Evolutionary conservation across 2,113 vertebrate genomes (phyloP).

Genomic region (Misgurnus mizolepis): DNA sequence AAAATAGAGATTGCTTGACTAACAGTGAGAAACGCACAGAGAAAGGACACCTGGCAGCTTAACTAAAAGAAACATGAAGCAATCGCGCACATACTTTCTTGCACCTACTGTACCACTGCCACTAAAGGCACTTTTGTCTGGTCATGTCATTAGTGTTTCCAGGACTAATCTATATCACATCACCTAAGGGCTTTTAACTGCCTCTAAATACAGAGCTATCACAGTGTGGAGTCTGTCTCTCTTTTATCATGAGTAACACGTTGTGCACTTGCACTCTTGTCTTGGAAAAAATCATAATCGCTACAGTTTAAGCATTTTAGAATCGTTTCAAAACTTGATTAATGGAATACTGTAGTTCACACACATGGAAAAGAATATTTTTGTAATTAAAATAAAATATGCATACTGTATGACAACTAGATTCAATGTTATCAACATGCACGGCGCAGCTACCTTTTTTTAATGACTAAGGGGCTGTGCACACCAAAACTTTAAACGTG

Average conservation of each 20-base stretch:
- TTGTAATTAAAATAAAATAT: too few species aligned
- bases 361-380: too few species aligned
- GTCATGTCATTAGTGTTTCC: conserved; percentile 33
- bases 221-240: conserved; percentile 34
- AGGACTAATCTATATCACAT: conserved; percentile 38
- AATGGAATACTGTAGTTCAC: too few species aligned
- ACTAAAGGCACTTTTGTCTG: conserved; percentile 1
- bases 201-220: conserved; percentile 23
- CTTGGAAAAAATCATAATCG: conserved; percentile 32
- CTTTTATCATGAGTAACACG: conserved; percentile 23
- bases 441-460: too few species aligned
- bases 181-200: conserved; percentile 33
- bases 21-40: conserved; percentile 4
- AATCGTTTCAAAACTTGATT: background rate
- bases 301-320: background rate
- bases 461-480: too few species aligned
- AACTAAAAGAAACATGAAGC: conserved; percentile 8
- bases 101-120: background rate
- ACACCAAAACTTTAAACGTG: too few species aligned
- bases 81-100: background rate
- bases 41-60: background rate
- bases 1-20: background rate
- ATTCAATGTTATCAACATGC: too few species aligned
- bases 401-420: too few species aligned
- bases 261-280: conserved; percentile 40